Evolutionary conservation across 2,888 invertebrate species (phyloP).

Genomic region (Drosophila subsilvestris): DNA sequence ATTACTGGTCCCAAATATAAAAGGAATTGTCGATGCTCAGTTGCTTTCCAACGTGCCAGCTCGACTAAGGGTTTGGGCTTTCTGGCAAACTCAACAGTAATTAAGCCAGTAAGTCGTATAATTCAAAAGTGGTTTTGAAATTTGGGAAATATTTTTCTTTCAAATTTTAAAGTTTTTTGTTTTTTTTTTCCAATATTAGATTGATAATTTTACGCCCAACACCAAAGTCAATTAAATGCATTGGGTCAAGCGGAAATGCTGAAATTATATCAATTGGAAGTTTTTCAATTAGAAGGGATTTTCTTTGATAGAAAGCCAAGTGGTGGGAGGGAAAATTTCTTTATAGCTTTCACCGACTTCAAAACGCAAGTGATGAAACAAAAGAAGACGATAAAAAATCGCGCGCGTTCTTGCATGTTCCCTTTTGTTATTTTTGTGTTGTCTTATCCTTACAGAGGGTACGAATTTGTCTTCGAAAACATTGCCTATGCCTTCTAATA

Average conservation of each 20-base stretch:
- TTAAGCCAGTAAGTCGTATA: slow-evolving; percentile 1
- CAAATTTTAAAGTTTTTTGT: background rate
- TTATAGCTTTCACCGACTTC: no score
- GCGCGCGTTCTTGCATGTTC: no score
- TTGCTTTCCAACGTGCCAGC: slow-evolving; percentile 2
- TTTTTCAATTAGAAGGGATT: background rate
- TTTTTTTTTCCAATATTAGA: background rate
- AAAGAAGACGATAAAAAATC: no score
- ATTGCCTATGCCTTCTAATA: no score
- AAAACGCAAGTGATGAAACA: no score
- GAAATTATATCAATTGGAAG: background rate
- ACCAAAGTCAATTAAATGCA: slow-evolving; percentile 9
- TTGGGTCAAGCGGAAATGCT: slow-evolving; percentile 3
- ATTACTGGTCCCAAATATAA: slow-evolving; percentile 2
- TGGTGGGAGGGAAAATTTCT: background rate
- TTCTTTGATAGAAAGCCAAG: background rate
- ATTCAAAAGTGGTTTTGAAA: background rate
- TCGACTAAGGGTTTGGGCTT: slow-evolving; percentile 5
- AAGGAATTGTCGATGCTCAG: slow-evolving; percentile 4
- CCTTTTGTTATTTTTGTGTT: no score
- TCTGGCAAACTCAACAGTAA: slow-evolving; percentile 8
- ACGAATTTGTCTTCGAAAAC: no score
- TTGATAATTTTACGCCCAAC: slow-evolving; percentile 2
- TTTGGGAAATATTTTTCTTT: background rate
- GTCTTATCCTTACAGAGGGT: no score